phyloP scores from a whole-genome alignment of 2,888 invertebrate species.

The Seladonia tumulorum region DNA sequence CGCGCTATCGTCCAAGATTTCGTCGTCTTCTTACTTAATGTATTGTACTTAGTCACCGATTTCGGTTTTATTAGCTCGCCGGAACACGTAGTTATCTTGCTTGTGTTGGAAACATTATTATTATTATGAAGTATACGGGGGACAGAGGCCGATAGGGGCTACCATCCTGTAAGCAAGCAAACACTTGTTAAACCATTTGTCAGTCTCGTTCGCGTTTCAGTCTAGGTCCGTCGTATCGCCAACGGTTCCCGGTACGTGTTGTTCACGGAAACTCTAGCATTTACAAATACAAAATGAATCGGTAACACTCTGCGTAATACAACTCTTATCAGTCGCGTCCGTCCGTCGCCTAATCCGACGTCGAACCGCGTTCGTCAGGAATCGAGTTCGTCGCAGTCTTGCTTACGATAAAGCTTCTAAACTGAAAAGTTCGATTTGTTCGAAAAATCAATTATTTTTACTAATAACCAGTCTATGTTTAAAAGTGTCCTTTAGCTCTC shows the following conservation, averaged over 20 bases:
- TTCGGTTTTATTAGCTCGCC: neutral
- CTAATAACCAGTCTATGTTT: neutral
- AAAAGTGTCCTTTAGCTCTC: neutral
- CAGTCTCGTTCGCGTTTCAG: conserved; percentile 55
- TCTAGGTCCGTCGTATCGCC: conserved; percentile 37
- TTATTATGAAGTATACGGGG: conserved; percentile 55
- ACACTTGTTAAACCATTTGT: conserved; percentile 45
- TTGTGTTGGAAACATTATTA: conserved; percentile 51
- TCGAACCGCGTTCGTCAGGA: neutral
- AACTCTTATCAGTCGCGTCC: neutral
- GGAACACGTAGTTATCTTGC: conserved; percentile 60
- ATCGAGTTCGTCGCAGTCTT: conserved; percentile 5
- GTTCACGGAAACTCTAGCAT: neutral
- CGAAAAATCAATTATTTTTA: neutral
- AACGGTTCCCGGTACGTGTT: conserved; percentile 38
- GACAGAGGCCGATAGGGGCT: conserved; percentile 61
- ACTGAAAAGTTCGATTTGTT: neutral
- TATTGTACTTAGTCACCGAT: neutral
- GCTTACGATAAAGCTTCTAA: neutral
- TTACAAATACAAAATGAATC: neutral
- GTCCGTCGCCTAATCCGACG: neutral
- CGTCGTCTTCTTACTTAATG: neutral
- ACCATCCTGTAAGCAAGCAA: conserved; percentile 48
- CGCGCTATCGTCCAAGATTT: neutral
- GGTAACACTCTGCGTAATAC: neutral